phyloP scores from a whole-genome alignment of 2,888 invertebrate species.

The Drosophila stalkeri region DNA sequence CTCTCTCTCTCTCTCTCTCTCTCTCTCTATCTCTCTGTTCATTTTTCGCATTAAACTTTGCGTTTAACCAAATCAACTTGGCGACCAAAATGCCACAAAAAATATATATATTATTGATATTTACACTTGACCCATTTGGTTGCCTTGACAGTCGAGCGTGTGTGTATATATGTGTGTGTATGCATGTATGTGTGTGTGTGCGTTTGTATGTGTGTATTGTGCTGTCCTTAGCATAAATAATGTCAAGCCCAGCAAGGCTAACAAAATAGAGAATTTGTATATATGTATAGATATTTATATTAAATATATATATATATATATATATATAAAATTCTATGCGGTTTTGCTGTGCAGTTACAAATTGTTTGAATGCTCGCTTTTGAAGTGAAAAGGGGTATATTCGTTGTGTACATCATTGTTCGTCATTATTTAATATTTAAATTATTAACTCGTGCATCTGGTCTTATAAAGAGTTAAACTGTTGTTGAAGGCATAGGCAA shows the following conservation, averaged over 20 bases:
- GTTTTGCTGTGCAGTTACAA: conserved; percentile 38
- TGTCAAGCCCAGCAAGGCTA: conserved; percentile 59
- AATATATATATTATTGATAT: conserved; percentile 37
- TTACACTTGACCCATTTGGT: conserved; percentile 72
- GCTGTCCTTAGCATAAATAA: conserved; percentile 50
- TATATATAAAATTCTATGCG: conserved; percentile 26
- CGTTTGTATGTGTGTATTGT: background rate
- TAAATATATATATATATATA: conserved; percentile 17
- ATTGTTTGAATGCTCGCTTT: conserved; percentile 8
- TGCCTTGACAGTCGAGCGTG: conserved; percentile 34
- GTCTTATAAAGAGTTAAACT: no score
- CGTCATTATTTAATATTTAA: background rate
- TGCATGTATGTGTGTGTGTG: background rate
- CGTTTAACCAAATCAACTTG: conserved; percentile 41
- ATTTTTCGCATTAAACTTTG: conserved; percentile 55
- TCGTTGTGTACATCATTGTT: background rate
- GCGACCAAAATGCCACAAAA: conserved; percentile 20
- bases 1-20: no score
- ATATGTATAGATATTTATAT: conserved; percentile 16
- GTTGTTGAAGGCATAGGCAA: no score
- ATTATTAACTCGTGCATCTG: no score
- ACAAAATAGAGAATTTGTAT: conserved; percentile 24
- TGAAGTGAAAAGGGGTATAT: background rate
- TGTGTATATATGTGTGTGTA: background rate
- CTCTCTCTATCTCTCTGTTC: conserved; percentile 14